Percentiles rank a stretch among this genome's conserved stretches.
phyloP scores from a whole-genome alignment of 2,888 invertebrate genomes.

The Coenonympha glycerion region DNA sequence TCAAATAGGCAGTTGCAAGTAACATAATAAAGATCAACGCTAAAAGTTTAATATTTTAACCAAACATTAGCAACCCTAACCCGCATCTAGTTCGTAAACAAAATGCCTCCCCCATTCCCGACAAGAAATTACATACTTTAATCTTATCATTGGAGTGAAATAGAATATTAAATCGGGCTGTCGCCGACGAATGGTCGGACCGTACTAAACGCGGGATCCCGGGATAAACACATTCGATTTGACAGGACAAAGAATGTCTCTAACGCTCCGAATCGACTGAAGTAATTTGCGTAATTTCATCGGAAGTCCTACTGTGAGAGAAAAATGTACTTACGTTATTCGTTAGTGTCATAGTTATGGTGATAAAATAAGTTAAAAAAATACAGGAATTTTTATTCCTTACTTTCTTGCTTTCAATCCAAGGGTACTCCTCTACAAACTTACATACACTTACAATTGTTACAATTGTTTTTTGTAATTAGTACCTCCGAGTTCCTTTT shows the following conservation, averaged over 20 bases:
- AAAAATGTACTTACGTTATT: background rate
- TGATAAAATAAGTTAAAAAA: too few relatives aligned
- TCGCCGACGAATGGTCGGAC: constrained; percentile 49
- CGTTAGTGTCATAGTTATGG: too few relatives aligned
- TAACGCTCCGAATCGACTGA: constrained; percentile 26
- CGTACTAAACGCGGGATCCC: constrained; percentile 51
- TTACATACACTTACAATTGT: too few relatives aligned
- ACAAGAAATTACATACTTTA: constrained; percentile 76
- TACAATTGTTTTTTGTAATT: too few relatives aligned
- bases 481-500: too few relatives aligned
- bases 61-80: constrained; percentile 43
- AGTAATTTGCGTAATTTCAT: background rate
- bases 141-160: constrained; percentile 72
- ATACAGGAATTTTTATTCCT: too few relatives aligned
- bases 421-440: too few relatives aligned
- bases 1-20: too few relatives aligned
- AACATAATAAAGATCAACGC: background rate
- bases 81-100: constrained; percentile 46
- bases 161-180: constrained; percentile 72
- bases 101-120: constrained; percentile 57
- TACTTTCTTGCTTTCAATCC: too few relatives aligned
- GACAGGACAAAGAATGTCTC: constrained; percentile 44
- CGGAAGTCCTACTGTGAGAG: background rate
- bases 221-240: constrained; percentile 55
- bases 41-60: background rate